A percentile compares a stretch with the other conserved stretches of the same genome.
Conservation (phyloP, 2,888 invertebrate genomes). For the Alentia gelatinosa region DNA sequence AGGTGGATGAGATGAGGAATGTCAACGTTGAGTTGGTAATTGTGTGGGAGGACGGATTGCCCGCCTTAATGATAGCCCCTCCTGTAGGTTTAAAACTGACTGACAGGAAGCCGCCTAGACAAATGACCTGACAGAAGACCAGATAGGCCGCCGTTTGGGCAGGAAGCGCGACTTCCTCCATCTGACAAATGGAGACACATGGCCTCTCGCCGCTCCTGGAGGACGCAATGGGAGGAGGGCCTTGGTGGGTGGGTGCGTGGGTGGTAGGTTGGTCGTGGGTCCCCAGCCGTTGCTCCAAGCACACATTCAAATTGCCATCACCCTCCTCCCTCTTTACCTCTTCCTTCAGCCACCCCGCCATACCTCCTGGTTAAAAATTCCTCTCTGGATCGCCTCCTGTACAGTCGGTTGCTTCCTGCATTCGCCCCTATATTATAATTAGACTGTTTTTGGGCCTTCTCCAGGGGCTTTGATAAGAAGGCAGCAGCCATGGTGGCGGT, state of each 20-base stretch:
- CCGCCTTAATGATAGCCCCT: background rate
- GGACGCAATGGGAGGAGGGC: background rate
- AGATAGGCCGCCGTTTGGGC: background rate
- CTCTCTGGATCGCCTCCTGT: background rate
- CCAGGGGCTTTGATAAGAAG: background rate
- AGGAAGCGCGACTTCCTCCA: conserved; percentile 21
- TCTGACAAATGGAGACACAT: conserved; percentile 40
- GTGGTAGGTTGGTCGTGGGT: background rate
- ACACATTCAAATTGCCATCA: background rate
- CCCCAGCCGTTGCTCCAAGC: background rate
- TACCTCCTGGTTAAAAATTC: background rate
- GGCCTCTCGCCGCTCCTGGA: background rate
- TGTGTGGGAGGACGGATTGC: background rate
- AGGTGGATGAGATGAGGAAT: background rate
- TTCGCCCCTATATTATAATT: background rate
- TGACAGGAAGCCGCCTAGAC: conserved; percentile 29
- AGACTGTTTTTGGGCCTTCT: background rate
- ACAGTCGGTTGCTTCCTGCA: background rate
- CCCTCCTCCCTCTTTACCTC: background rate
- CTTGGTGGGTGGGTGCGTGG: background rate
- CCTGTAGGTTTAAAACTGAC: conserved; percentile 41
- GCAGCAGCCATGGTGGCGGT: background rate
- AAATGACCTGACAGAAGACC: conserved; percentile 8
- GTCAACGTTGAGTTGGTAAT: background rate
- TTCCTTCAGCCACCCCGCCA: background rate